Percentiles rank a stretch among this genome's conserved stretches.
Evolutionary conservation across 2,888 invertebrate species (phyloP).

Genomic region (Synanthedon myopaeformis): DNA sequence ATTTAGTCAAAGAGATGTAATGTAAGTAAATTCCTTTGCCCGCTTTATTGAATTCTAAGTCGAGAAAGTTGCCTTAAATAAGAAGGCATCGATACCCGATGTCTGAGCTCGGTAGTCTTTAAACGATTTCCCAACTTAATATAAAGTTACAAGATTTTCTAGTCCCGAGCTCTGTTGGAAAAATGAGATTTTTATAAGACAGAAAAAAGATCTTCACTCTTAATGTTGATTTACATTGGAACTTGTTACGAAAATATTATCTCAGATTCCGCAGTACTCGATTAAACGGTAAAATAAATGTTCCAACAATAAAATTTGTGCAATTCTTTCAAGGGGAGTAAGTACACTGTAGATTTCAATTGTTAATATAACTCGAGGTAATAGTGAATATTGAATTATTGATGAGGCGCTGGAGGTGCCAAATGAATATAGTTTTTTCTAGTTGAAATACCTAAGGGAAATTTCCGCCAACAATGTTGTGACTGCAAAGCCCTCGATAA

Average conservation of each 20-base stretch:
- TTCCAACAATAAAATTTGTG: not conserved
- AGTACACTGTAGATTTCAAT: not conserved
- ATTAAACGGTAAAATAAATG: not conserved
- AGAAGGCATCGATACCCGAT: conserved; percentile 57
- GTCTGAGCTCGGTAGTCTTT: conserved; percentile 42
- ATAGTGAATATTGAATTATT: conserved; percentile 50
- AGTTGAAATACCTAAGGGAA: conserved; percentile 57
- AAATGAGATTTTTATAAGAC: conserved; percentile 9
- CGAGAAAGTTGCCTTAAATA: conserved; percentile 56
- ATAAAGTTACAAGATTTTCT: conserved; percentile 50
- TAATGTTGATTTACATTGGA: not conserved
- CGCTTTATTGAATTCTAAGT: conserved; percentile 62
- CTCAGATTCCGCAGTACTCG: not conserved
- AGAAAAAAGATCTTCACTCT: not conserved
- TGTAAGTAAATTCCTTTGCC: conserved; percentile 49
- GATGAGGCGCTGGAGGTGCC: conserved; percentile 43
- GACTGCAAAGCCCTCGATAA: conserved; percentile 48
- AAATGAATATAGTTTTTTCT: conserved; percentile 41
- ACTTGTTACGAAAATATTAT: not conserved
- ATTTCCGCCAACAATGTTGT: conserved; percentile 40
- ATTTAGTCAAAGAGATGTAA: conserved; percentile 59
- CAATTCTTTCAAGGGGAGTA: not conserved
- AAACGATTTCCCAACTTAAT: conserved; percentile 54
- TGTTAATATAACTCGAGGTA: not conserved
- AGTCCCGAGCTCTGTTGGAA: conserved; percentile 24